These are phyloP conservation scores for Drosophila maculinotata DNA, from an alignment of 2,888 invertebrate species.

Conservation along the genomic window DNA sequence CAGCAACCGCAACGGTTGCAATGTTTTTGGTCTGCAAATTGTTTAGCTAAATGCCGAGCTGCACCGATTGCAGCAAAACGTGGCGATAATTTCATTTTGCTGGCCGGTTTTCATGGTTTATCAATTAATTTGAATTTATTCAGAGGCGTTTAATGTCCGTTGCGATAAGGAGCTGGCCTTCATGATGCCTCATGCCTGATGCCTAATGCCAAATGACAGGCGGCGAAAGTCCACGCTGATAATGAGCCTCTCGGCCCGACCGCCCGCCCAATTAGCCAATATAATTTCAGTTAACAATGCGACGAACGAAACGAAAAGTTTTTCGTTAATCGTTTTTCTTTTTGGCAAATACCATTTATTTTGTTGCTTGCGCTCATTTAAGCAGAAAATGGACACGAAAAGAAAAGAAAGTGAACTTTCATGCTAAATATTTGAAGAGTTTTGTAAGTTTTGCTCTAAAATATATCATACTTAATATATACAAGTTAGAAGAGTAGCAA, in stretches of 20 bases:
- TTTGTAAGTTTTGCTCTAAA: constrained; percentile 5
- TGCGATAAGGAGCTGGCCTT: constrained; percentile 47
- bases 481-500: too few species aligned
- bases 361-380: constrained; percentile 8
- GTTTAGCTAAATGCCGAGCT: constrained; percentile 71
- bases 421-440: constrained; percentile 12
- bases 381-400: constrained; percentile 18
- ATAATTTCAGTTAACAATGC: constrained; percentile 35
- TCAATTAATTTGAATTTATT: constrained; percentile 81
- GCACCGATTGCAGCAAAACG: constrained; percentile 70
- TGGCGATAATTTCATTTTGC: constrained; percentile 70
- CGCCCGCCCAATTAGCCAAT: constrained; percentile 62
- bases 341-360: constrained; percentile 7
- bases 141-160: constrained; percentile 77
- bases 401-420: constrained; percentile 42
- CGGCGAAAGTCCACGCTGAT: constrained; percentile 66
- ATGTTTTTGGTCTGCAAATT: constrained; percentile 71
- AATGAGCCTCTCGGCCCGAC: constrained; percentile 43
- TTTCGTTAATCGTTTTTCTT: constrained; percentile 13
- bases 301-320: constrained; percentile 18
- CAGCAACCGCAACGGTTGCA: constrained; percentile 57
- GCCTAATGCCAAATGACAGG: constrained; percentile 73
- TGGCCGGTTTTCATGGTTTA: constrained; percentile 55
- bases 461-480: constrained; percentile 1
- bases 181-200: constrained; percentile 67